Percentiles rank a stretch among this genome's conserved stretches.
phyloP scores from a whole-genome alignment of 2,797 vertebrate species.

The Gephyroberyx darwinii region DNA sequence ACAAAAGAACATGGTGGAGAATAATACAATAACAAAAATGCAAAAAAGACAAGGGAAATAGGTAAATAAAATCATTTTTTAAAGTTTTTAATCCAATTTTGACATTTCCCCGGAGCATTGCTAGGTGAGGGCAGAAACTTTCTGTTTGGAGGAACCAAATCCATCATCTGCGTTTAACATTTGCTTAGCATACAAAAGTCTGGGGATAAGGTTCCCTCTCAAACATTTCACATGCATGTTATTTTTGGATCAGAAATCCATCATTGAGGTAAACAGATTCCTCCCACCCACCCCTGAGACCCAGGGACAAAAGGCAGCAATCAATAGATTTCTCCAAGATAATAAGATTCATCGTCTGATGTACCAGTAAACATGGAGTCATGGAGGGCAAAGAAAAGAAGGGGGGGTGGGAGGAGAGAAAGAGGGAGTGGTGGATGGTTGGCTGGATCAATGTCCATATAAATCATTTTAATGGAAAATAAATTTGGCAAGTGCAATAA shows the following conservation, averaged over 20 bases:
- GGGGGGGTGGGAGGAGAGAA: not conserved
- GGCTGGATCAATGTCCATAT: not conserved
- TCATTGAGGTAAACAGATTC: constrained; percentile 42
- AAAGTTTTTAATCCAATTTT: too few species aligned
- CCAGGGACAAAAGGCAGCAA: constrained; percentile 12
- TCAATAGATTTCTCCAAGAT: constrained; percentile 37
- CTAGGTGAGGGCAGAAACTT: not conserved
- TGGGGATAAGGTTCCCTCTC: not conserved
- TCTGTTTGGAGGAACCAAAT: not conserved
- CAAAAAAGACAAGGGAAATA: too few species aligned
- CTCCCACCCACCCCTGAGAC: constrained; percentile 1
- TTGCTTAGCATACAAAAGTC: not conserved
- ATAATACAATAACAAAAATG: too few species aligned
- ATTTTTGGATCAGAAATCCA: constrained; percentile 31
- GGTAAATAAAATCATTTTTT: too few species aligned
- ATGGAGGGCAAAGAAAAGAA: not conserved
- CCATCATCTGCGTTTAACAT: not conserved
- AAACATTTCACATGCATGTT: constrained; percentile 1
- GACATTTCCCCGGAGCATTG: too few species aligned
- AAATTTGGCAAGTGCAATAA: too few species aligned
- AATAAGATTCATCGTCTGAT: constrained; percentile 21
- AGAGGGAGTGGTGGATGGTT: too few species aligned
- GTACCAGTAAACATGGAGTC: constrained; percentile 27
- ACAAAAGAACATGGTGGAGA: too few species aligned
- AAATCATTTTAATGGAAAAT: too few species aligned